A percentile compares a stretch with the other conserved stretches of the same genome.
Conservation (phyloP, 1,140 invertebrate genomes). For the Rhynchophorus ferrugineus region DNA sequence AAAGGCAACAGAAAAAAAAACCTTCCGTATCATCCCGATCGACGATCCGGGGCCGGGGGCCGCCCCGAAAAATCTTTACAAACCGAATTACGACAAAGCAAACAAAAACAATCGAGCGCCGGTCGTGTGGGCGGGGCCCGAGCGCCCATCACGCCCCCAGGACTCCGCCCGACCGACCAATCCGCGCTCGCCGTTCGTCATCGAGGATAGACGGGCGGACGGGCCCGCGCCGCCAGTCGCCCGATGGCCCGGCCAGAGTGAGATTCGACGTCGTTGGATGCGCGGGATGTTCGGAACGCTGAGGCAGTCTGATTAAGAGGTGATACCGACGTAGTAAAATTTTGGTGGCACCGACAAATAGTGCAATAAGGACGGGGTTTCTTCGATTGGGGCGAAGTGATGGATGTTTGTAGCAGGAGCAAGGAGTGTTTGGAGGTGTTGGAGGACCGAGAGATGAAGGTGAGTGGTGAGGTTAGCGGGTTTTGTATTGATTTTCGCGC, state of each 20-base stretch:
- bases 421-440: conserved; percentile 15
- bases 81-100: conserved; percentile 22
- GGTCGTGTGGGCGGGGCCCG: not conserved
- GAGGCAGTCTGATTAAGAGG: no score
- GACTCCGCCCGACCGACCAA: conserved; percentile 9
- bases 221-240: no score
- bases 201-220: no score
- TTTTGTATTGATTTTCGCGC: no score
- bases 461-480: not conserved
- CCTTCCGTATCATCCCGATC: no score
- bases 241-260: no score
- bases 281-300: no score
- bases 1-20: no score
- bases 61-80: conserved; percentile 17
- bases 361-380: conserved; percentile 5
- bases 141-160: not conserved
- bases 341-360: conserved; percentile 10
- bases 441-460: conserved; percentile 20
- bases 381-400: no score
- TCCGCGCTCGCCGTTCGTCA: not conserved
- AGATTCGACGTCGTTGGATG: no score
- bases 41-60: no score
- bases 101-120: conserved; percentile 20
- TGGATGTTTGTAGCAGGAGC: conserved; percentile 11
- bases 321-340: no score